These are phyloP conservation scores for Bellardia pandia DNA, from an alignment of 2,888 invertebrate species.

Conservation along the genomic window DNA sequence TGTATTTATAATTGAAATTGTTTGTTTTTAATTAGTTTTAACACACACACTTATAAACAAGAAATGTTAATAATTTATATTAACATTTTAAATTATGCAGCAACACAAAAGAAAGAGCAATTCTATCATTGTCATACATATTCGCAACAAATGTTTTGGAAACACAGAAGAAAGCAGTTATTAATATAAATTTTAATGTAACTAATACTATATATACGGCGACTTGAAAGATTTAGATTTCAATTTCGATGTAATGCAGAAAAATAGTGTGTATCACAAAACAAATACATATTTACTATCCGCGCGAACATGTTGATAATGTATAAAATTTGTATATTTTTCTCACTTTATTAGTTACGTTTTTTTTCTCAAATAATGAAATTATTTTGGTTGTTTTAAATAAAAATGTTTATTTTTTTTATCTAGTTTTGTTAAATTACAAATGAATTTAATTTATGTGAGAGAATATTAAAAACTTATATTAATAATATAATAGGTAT, in stretches of 20 bases:
- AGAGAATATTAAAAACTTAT: conserved; percentile 23
- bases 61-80: conserved; percentile 31
- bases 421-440: conserved; percentile 35
- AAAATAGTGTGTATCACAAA: neutral
- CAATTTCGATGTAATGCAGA: no score
- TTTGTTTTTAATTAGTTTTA: conserved; percentile 43
- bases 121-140: conserved; percentile 16
- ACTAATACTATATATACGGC: neutral
- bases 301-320: conserved; percentile 3
- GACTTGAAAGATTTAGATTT: no score
- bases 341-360: neutral
- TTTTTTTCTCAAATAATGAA: conserved; percentile 18
- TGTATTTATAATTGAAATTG: conserved; percentile 45
- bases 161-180: conserved; percentile 34
- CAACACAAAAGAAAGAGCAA: neutral
- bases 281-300: neutral
- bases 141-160: conserved; percentile 30
- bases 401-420: neutral
- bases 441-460: conserved; percentile 46
- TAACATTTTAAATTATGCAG: conserved; percentile 18
- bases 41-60: neutral
- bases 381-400: neutral
- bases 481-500: conserved; percentile 51
- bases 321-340: neutral
- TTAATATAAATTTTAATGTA: neutral